These are phyloP conservation scores for Vireo altiloquus DNA, from an alignment of 2,113 vertebrate genomes.

Conservation along the genomic window DNA sequence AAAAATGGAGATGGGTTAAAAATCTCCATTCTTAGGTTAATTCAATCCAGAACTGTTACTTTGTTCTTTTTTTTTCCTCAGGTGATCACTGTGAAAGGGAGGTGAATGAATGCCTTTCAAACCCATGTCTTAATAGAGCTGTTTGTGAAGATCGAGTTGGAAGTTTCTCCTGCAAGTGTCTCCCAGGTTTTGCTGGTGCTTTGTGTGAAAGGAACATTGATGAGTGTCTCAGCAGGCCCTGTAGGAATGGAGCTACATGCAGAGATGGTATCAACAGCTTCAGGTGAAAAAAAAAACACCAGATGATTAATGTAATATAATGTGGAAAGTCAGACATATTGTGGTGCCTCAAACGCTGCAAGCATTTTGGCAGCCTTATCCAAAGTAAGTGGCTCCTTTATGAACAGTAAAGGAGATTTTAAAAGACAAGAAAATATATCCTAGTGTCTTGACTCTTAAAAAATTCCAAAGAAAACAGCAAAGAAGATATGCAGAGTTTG, in stretches of 20 bases:
- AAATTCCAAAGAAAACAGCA: neutral
- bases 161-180: conserved; percentile 85
- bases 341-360: neutral
- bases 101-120: conserved; percentile 89
- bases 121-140: conserved; percentile 88
- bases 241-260: conserved; percentile 88
- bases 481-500: neutral
- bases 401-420: neutral
- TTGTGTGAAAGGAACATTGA: conserved; percentile 87
- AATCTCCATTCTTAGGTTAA: neutral
- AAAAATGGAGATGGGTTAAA: neutral
- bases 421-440: neutral
- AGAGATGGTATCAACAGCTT: conserved; percentile 85
- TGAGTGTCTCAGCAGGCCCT: conserved; percentile 89
- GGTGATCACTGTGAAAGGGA: conserved; percentile 85
- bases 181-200: conserved; percentile 83
- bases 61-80: conserved; percentile 31
- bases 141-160: conserved; percentile 85
- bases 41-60: neutral
- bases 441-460: neutral
- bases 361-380: neutral
- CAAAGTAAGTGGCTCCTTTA: neutral
- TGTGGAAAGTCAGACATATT: neutral
- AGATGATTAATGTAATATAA: neutral
- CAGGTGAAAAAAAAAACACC: conserved; percentile 84